Base-by-base conservation (phyloP, 1,140 invertebrate genomes). In the Tachypleus tridentatus region DNA sequence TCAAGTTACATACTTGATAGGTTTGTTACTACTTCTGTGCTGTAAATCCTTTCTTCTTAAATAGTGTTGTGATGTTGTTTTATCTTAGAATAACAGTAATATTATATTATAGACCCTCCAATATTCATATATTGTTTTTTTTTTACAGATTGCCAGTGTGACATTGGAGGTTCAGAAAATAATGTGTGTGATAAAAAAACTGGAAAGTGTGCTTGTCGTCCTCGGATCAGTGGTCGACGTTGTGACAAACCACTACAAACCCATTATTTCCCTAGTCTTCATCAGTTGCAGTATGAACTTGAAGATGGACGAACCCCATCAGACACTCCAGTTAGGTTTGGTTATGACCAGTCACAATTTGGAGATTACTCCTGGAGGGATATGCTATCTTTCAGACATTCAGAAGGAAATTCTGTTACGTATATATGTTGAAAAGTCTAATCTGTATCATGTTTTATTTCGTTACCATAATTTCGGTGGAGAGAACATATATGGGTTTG, bases 301-400 rank as follows among this genome's bases (percentile, higher is more conserved):
- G 95, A 98, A 76, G 91, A 97, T 72, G 93, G 92, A 0, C 78
- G 79, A 49, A 93, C 90, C 0, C 86, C 87, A 1, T 84, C 86
- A 49, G 82, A 84, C 11, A 84, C 82, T 4, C 79, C 82, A 5
- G 89, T 96, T 8, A 82, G 93, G 63, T 98, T 93, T 75, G 89
- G 86, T 47, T 96, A 91, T 74, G 85, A 88, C 61, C 86, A 92
- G 62, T 76, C 80, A 9, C 78, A 85, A 3, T 99, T 99, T 76
- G 87, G 91, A 0, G 84, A 83, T 0, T 98, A 87, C 77, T 98
- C 94, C 4, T 98, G 93, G 93, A 90, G 91, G 97, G 97, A 6
- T 99, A 98, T 76, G 96, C 93, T 3, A 86, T 95, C 0, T 97
- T 72, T 93, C 89, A 2, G 74, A 83, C 4, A 78, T 96, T 29